Conservation (phyloP, 2,888 invertebrate species). For the Cerastoderma edule region DNA sequence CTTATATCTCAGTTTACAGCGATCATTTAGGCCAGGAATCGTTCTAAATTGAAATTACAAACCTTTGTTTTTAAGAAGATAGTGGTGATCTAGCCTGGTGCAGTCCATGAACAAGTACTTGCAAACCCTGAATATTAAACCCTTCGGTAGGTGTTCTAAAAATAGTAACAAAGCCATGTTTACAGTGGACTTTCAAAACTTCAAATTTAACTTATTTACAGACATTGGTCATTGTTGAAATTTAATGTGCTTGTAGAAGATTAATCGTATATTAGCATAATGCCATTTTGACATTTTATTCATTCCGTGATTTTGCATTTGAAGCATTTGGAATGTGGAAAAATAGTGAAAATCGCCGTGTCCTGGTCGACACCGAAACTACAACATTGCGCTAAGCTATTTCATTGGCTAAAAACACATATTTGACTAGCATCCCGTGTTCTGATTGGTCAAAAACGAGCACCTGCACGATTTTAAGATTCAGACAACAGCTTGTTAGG, state of each 20-base stretch:
- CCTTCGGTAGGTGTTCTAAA: slow-evolving; percentile 56
- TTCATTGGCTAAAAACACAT: slow-evolving; percentile 61
- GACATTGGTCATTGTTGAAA: slow-evolving; percentile 12
- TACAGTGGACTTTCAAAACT: slow-evolving; percentile 62
- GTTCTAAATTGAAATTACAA: not conserved
- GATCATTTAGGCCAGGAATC: not conserved
- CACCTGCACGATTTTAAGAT: slow-evolving; percentile 34
- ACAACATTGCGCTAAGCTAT: slow-evolving; percentile 58
- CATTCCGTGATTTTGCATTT: slow-evolving; percentile 29
- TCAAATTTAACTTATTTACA: slow-evolving; percentile 48
- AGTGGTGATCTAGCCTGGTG: slow-evolving; percentile 66
- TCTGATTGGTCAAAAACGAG: slow-evolving; percentile 34
- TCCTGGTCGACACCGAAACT: slow-evolving; percentile 50
- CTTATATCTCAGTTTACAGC: slow-evolving; percentile 5
- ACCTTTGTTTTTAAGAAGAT: slow-evolving; percentile 58
- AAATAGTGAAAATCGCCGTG: slow-evolving; percentile 34
- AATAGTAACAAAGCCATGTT: slow-evolving; percentile 65
- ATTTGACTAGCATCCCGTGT: not conserved
- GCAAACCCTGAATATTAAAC: slow-evolving; percentile 68
- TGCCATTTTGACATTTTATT: slow-evolving; percentile 2
- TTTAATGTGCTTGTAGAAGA: slow-evolving; percentile 17
- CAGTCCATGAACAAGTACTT: slow-evolving; percentile 72
- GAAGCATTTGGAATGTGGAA: slow-evolving; percentile 26
- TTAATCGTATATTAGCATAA: slow-evolving; percentile 41
- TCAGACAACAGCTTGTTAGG: slow-evolving; percentile 31